Percentiles rank a stretch among this genome's conserved stretches.
These are phyloP conservation scores for Orchestia grillus DNA, from an alignment of 1,140 invertebrate species.

Conservation along the genomic window DNA sequence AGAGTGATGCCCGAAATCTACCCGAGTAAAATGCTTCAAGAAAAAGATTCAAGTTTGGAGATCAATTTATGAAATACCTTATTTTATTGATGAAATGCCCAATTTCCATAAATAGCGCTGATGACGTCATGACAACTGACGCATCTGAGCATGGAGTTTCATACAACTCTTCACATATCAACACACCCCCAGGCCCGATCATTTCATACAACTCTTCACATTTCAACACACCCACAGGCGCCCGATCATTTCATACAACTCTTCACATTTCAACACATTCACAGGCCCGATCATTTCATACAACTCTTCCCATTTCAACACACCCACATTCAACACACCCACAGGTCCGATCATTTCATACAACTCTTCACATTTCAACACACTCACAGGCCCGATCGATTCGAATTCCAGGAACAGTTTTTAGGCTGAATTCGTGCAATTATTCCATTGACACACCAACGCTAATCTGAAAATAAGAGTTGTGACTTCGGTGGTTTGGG, in stretches of 20 bases:
- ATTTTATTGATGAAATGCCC: not conserved
- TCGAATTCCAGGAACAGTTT: not conserved
- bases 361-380: not conserved
- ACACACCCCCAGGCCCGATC: too few species aligned
- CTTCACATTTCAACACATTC: too few species aligned
- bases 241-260: not conserved
- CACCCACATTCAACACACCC: too few species aligned
- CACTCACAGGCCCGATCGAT: not conserved
- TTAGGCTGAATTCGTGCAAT: not conserved
- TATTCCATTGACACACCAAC: slow-evolving; percentile 54
- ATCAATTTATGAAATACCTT: not conserved
- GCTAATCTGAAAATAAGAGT: slow-evolving; percentile 47
- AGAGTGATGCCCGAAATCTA: not conserved
- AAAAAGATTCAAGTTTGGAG: not conserved
- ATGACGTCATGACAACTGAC: too few species aligned
- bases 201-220: too few species aligned
- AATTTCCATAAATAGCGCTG: not conserved
- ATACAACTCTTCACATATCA: too few species aligned
- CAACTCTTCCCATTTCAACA: not conserved
- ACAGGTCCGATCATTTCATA: too few species aligned
- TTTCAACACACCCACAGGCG: too few species aligned
- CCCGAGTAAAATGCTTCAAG: not conserved
- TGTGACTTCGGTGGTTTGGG: not conserved
- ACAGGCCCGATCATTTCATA: not conserved
- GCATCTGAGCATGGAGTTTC: too few species aligned